A percentile compares a stretch with the other conserved stretches of the same genome.
These are phyloP conservation scores for Drosophila dives DNA, from an alignment of 2,888 invertebrate species.

Conservation along the genomic window DNA sequence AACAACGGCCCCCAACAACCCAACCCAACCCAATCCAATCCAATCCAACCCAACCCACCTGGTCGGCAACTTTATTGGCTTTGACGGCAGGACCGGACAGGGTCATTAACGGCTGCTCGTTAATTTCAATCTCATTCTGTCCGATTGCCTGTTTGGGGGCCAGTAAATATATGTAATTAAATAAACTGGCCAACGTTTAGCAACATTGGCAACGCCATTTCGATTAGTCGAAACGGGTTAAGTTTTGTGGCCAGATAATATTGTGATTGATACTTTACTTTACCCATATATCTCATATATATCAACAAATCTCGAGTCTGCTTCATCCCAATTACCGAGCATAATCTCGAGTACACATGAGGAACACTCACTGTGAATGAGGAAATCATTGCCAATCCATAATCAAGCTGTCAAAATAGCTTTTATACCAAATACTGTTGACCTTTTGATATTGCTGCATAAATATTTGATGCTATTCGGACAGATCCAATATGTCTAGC, in stretches of 20 bases:
- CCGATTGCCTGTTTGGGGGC: constrained; percentile 40
- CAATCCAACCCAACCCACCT: constrained; percentile 15
- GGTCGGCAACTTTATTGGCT: constrained; percentile 50
- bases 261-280: constrained; percentile 20
- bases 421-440: neutral
- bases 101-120: constrained; percentile 73
- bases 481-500: neutral
- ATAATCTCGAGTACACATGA: neutral
- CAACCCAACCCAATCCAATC: neutral
- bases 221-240: constrained; percentile 52
- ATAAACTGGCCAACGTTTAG: constrained; percentile 57
- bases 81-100: constrained; percentile 29
- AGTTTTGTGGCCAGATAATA: constrained; percentile 18
- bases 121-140: constrained; percentile 64
- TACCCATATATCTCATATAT: neutral
- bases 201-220: constrained; percentile 28
- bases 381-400: neutral
- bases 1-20: neutral
- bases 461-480: neutral
- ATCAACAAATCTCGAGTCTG: neutral
- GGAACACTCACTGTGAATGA: neutral
- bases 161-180: constrained; percentile 50
- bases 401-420: neutral
- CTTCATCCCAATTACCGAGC: constrained; percentile 1
- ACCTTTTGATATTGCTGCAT: neutral